phyloP scores from a whole-genome alignment of 2,888 invertebrate genomes.

The Steromphala cineraria region DNA sequence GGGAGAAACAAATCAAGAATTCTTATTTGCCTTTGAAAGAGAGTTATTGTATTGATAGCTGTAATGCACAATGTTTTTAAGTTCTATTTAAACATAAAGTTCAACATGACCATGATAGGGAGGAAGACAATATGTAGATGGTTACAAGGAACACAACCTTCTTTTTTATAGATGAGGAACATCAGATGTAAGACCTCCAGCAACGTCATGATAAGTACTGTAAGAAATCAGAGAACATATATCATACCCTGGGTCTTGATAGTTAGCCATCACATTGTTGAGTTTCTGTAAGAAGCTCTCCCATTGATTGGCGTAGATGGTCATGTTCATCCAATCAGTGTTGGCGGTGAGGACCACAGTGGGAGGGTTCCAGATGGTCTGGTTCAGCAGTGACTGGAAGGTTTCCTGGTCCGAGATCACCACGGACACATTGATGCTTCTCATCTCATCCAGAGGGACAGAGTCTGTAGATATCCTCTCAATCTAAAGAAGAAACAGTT shows the following conservation, averaged over 20 bases:
- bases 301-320: slow-evolving; percentile 39
- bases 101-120: too few relatives aligned
- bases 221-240: background rate
- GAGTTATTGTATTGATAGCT: too few relatives aligned
- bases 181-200: too few relatives aligned
- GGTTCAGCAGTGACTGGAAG: slow-evolving; percentile 34
- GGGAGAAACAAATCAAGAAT: background rate
- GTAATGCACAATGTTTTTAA: too few relatives aligned
- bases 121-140: too few relatives aligned
- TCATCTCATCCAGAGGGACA: slow-evolving; percentile 16
- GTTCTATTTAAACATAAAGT: too few relatives aligned
- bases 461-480: background rate
- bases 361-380: slow-evolving; percentile 41
- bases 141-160: too few relatives aligned
- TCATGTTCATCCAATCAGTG: slow-evolving; percentile 39
- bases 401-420: slow-evolving; percentile 23
- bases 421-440: slow-evolving; percentile 28
- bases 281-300: slow-evolving; percentile 32
- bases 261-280: slow-evolving; percentile 7
- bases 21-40: background rate
- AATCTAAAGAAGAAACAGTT: slow-evolving; percentile 9
- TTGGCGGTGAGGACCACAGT: slow-evolving; percentile 35
- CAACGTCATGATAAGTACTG: background rate
- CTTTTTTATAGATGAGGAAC: too few relatives aligned
- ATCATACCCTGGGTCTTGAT: slow-evolving; percentile 29